phyloP scores from a whole-genome alignment of 64 coral and sea anemone genomes.

The Montipora efflorescens region DNA sequence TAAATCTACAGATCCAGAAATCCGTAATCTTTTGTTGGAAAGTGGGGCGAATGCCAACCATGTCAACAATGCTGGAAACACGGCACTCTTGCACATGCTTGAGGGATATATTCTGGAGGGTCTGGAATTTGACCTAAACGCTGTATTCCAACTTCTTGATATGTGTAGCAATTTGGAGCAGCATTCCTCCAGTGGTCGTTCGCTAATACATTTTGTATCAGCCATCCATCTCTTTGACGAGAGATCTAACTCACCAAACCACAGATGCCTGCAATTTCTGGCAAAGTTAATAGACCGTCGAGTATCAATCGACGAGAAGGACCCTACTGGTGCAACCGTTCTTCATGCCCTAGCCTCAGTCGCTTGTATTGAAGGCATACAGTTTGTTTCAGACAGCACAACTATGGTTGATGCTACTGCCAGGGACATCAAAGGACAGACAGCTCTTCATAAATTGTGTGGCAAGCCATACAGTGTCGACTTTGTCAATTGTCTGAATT shows the following conservation, averaged over 20 bases:
- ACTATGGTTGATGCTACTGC: constrained; percentile 69
- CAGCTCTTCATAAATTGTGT: constrained; percentile 74
- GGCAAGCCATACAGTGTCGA: constrained; percentile 69
- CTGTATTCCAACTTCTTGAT: constrained; percentile 66
- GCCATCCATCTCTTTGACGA: constrained; percentile 67
- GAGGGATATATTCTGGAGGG: constrained; percentile 72
- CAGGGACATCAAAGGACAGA: constrained; percentile 71
- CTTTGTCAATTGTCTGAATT: constrained; percentile 66
- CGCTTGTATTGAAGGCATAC: constrained; percentile 67
- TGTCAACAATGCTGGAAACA: constrained; percentile 59
- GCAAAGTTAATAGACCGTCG: constrained; percentile 60
- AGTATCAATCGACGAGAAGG: constrained; percentile 65
- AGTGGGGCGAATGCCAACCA: constrained; percentile 55
- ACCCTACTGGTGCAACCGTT: constrained; percentile 65
- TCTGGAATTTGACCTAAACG: constrained; percentile 55
- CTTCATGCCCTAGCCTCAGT: constrained; percentile 71
- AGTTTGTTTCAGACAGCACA: constrained; percentile 71
- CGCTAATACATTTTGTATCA: constrained; percentile 75
- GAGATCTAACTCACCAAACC: constrained; percentile 73
- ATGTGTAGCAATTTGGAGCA: constrained; percentile 72
- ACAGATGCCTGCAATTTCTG: constrained; percentile 61
- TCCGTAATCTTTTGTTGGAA: constrained; percentile 59
- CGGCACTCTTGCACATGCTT: constrained; percentile 77
- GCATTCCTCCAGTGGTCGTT: constrained; percentile 69
- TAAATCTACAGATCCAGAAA: constrained; percentile 70